Base-by-base conservation (phyloP, 2,888 invertebrate genomes). In the Penaeus monodon region DNA sequence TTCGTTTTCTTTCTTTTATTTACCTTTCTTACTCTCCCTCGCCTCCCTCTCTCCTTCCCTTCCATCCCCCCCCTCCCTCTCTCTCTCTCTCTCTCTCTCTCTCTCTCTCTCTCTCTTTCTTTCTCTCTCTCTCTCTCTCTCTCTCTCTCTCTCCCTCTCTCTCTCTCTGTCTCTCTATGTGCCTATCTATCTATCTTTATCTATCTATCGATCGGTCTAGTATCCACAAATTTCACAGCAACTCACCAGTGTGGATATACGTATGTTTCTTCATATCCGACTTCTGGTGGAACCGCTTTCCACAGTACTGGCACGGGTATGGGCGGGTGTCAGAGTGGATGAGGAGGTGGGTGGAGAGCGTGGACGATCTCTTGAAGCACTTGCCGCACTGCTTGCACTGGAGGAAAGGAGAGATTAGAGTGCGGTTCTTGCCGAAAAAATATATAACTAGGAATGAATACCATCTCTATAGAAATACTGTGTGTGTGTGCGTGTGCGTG, bases 231-330 rank as follows among this genome's bases (percentile, higher is more conserved):
- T 27, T 27, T 33, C 33, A 73, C 27, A 73, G 10, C 73, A 57
- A 89, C 91, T 91, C 90, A 94, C 94, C 94, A 90, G 94, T 94
- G 91, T 94, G 94, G 74, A 94, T 94, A 91, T 94, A 94, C 6
- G 94, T 94, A 91, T 94, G 94, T 90, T 94, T 95, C 92, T 95
- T 95, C 94, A 94, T 95, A 91, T 95, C 94, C 8, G 94, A 94
- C 91, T 94, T 95, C 92, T 94, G 94, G 91, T 94, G 94, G 91
- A 95, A 95, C 86, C 94, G 91, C 91, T 94, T 94, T 38, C 94
- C 94, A 91, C 94, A 94, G 91, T 93, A 94, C 82, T 93, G 93
- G 91, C 94, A 94, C 2, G 94, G 94, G 91, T 94, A 94, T 22
- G 94, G 94, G 78, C 94, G 90, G 3, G 93, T 94, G 91, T 94